Percentiles rank a stretch among this genome's conserved stretches.
Evolutionary conservation across 2,113 vertebrate species (phyloP).

Genomic region (Miniopterus natalensis): DNA sequence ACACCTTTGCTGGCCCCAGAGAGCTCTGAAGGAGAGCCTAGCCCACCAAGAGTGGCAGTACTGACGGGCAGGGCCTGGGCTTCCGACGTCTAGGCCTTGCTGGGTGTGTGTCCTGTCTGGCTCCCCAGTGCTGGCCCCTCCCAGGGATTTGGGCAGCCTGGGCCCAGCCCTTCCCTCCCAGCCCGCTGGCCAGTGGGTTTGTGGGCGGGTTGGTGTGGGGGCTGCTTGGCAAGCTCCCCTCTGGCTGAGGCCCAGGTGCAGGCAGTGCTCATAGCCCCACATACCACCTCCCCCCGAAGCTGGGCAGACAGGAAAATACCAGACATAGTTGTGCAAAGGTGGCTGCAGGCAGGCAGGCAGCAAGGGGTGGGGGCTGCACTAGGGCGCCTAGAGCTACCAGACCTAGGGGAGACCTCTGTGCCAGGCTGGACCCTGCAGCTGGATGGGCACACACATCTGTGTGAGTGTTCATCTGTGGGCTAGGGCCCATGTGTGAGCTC

Average conservation of each 20-base stretch:
- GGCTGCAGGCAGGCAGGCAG: constrained; percentile 74
- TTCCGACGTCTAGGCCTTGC: not conserved
- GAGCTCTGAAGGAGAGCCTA: not conserved
- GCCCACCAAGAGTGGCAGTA: not conserved
- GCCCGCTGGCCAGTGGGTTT: not conserved
- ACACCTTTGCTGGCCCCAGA: not conserved
- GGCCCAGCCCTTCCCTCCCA: constrained; percentile 49
- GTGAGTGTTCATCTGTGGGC: not conserved
- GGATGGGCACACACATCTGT: not conserved
- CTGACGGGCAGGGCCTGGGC: not conserved
- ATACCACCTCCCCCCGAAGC: constrained; percentile 41
- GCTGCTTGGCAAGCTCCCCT: constrained; percentile 73
- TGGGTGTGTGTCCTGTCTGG: constrained; percentile 61
- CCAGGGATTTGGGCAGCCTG: constrained; percentile 57
- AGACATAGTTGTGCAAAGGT: constrained; percentile 85
- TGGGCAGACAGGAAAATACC: constrained; percentile 84
- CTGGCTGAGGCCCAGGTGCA: constrained; percentile 84
- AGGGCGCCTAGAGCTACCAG: constrained; percentile 48
- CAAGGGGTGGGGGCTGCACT: constrained; percentile 58
- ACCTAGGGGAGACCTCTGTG: constrained; percentile 7
- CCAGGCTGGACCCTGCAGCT: not conserved
- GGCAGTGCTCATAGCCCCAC: constrained; percentile 66
- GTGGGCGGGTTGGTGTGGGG: constrained; percentile 60
- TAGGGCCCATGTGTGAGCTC: not conserved
- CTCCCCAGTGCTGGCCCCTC: constrained; percentile 56